Base-by-base conservation (phyloP, 1,140 invertebrate genomes). In the Eumaeus atala region DNA sequence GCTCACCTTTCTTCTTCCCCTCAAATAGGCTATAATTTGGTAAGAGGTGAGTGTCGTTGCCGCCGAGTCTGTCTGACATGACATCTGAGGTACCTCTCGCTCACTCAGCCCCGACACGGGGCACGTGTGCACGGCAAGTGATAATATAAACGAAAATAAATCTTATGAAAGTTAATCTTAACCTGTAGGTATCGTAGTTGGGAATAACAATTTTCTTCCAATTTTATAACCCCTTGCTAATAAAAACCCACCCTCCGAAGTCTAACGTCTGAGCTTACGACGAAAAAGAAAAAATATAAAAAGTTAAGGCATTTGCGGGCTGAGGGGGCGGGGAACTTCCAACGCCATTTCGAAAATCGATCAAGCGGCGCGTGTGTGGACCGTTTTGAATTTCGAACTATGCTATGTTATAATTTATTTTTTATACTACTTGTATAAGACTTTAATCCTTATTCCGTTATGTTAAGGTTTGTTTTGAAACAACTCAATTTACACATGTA, bases 331-430 rank as follows among this genome's bases (percentile, higher is more conserved):
- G 61, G 59, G 58, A 67, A 69, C 59, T 67, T 59, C 55, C 54
- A 57, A 57, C 66, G 66, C 67, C 72, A 62, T 83, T 83, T 80
- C 72, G 69, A 83, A 83, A 83, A 83, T 83, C 79, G 79, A 83
- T 83, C 69, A 74, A 69, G 56, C 67, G 68, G 70, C 77, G 72
- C 75, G 77, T 79, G 70, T 79, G 75, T 80, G 75, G 61, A 74
- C 63, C 66, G 76, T 82, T 82, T 82, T 77, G 74, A 70, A 77
- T 76, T 83, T 80, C 70, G 66, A 80, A 78, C 57, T 67, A 67
- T 49, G 21, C 38, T 35, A 67, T 65, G 61, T 64, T 66, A 68
- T 73, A 74, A 70, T 69, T 11, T 50, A 36, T 50, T 34, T 12
- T 11, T n/a, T 14, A 33, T 14, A 47, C 10, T 17, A 42, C 0